Evolutionary conservation across 1,140 invertebrate genomes (phyloP), one percentile per base, ranked within the genome.

Genomic region (Trachymyrmex septentrionalis): DNA sequence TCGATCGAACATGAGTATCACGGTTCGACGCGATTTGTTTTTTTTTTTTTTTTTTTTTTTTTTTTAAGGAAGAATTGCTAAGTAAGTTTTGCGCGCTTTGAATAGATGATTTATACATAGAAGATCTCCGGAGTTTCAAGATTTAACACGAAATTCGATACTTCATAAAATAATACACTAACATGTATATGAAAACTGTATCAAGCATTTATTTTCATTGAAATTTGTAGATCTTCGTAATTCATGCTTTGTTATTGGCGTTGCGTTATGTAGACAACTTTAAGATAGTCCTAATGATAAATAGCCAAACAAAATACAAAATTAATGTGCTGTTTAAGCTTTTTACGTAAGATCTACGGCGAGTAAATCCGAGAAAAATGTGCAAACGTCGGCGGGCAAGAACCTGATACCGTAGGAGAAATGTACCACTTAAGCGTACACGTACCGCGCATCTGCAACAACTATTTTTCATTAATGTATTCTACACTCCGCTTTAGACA

Each of bases 341-440:
- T 80, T 38, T 80, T 80, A 55, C 14, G 61, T 38, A 21, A 81
- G 77, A 57, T 2, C 30, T 30, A 34, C n/a, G 44, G 27, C 63
- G 77, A 69, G 48, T 81, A 81, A 81, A 81, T 10, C 64, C 64
- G 9, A 71, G 77, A 81, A 81, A 81, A 81, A 81, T 81, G 64
- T 19, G n/a, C 30, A 57, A n/a, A 81, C n/a, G 77, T 67, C 77
- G 53, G 48, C 77, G 48, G 9, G 64, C 63, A 71, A 81, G 64
- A 81, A 81, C 77, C 77, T 81, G 77, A 80, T 80, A 80, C 63
- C 77, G 48, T 55, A 81, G 77, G 64, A 81, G 77, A 81, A 81
- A 81, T 81, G 77, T 81, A 81, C 50, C 86, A 66, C 84, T 87
- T 86, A 75, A 75, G 50, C 53, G 82, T 61, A 85, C 82, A 81